Evolutionary conservation across 1,140 invertebrate genomes (phyloP), one percentile per base, ranked within the genome.

Genomic region (Meloidogyne exigua): DNA sequence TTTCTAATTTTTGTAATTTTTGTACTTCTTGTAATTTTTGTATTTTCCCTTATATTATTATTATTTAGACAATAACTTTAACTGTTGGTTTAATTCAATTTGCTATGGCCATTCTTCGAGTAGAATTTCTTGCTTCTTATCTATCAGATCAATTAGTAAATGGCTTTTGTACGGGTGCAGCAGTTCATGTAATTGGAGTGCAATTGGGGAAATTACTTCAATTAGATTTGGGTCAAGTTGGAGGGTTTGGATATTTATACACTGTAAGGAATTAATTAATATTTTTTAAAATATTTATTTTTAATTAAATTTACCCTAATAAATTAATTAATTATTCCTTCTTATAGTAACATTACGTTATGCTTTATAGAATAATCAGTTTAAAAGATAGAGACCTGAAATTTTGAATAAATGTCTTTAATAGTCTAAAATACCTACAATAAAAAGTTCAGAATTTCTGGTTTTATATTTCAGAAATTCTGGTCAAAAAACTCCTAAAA

Each of bases 91-190:
- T 81, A n/a, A 80, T 82, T 26, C 79, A 82, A 73, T 65, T 82
- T 62, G 21, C 67, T 21, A 78, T 82, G 77, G 80, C 67, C 25
- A 23, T 82, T 9, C 63, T 82, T 25, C 25, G 78, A 23, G 75
- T 82, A 39, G 80, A 82, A 32, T 82, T 82, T 68, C 23, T 82
- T 44, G 80, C 81, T n/a, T 76, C 81, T 12, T 82, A 82, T 67
- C 68, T 82, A 36, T 83, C 82, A 12, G 81, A 82, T 76, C 81
- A 82, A 74, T 69, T 82, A n/a, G 81, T 85, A 78, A 81, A 79
- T 25, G 84, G 84, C 18, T 85, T 85, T 71, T 68, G 66, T 42
- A 68, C 66, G 4, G 66, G 66, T 9, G 81, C 81, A 39, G 81
- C 81, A 13, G 71, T 82, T 0, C 81, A 82, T 67, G 81, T 82